Base-by-base conservation (phyloP, 1,140 invertebrate species). In the Drosophila sucinea region DNA sequence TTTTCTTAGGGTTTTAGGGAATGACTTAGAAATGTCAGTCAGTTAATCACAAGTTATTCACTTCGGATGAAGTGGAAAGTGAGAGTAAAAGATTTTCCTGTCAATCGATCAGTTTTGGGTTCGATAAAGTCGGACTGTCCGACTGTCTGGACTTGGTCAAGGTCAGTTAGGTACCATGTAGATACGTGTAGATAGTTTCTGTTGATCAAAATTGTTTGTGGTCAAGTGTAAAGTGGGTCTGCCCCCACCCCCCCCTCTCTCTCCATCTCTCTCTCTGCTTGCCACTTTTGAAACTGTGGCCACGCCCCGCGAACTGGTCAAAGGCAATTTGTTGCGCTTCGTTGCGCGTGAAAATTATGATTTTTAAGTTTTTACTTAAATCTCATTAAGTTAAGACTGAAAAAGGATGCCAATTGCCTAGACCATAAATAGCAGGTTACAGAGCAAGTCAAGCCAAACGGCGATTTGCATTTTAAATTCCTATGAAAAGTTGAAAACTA, bases 331-430 rank as follows among this genome's bases (percentile, higher is more conserved):
- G 79, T 51, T 77, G 84, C 84, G 83, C 84, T 87, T 79, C 76
- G 79, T 87, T 87, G 83, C 84, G 83, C 83, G 83, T 87, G 83
- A 75, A 87, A 87, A 87, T 87, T 87, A 89, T 87, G 79, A 83
- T 83, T 89, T 87, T 86, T 66, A 58, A 17, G 17, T 60, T 74
- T 87, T 87, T 76, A 67, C 73, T 67, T 77, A 89, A 87, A 83
- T 89, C 84, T 87, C 83, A 87, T 87, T 87, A 89, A 69, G 76
- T 79, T 66, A 60, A 71, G 60, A 54, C 40, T 62, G 67, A 44
- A 86, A 86, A 86, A 86, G 82, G 82, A 86, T 83, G 83, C 79
- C 83, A 75, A 85, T 77, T 60, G 75, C 65, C 68, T 70, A 56
- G 41, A 67, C 77, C 82, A 76, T 86, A 87, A 86, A 83, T 86